These are phyloP conservation scores for Lasioglossum marginatum DNA, from an alignment of 2,888 invertebrate genomes.

Conservation along the genomic window DNA sequence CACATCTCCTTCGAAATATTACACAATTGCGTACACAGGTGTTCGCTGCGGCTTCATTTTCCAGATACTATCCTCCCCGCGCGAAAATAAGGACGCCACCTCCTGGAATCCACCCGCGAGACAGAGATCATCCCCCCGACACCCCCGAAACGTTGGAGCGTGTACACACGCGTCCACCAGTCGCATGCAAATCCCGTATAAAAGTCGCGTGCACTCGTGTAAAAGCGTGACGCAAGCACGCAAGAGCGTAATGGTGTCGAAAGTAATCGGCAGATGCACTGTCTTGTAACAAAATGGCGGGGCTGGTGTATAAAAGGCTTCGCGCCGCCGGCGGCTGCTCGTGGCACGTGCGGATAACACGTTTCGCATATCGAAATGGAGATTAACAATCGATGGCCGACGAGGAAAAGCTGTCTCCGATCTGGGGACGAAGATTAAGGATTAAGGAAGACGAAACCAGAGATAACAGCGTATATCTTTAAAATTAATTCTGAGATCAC, in stretches of 20 bases:
- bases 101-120: neutral
- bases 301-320: slow-evolving; percentile 30
- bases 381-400: neutral
- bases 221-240: slow-evolving; percentile 36
- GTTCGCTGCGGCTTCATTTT: neutral
- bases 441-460: neutral
- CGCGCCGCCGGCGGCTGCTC: neutral
- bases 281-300: slow-evolving; percentile 25
- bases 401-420: neutral
- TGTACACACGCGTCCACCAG: slow-evolving; percentile 23
- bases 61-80: neutral
- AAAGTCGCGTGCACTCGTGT: slow-evolving; percentile 33
- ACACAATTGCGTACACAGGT: neutral
- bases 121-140: neutral
- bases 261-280: slow-evolving; percentile 29
- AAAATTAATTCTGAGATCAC: too few species aligned
- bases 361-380: neutral
- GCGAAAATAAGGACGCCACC: slow-evolving; percentile 11
- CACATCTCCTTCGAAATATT: neutral
- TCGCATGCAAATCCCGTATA: slow-evolving; percentile 16
- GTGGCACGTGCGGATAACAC: slow-evolving; percentile 23
- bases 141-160: neutral
- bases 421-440: neutral
- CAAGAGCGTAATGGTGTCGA: slow-evolving; percentile 35
- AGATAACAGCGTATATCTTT: neutral